Percentiles rank a stretch among this genome's conserved stretches.
Evolutionary conservation across 2,113 vertebrate species (phyloP).

Genomic region (Nothobranchius furzeri): DNA sequence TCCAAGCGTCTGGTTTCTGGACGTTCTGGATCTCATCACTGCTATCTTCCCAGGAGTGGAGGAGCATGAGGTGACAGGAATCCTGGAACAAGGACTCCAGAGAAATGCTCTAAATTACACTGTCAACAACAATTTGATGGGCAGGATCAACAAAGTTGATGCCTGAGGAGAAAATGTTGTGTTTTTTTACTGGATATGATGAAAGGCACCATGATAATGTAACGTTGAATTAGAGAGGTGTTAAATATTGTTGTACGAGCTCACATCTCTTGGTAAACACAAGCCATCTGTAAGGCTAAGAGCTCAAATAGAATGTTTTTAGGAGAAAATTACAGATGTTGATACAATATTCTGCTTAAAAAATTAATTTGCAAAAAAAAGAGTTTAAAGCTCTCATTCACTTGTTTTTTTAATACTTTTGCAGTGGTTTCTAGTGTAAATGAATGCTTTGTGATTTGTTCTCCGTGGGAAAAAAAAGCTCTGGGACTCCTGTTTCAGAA

Average conservation of each 20-base stretch:
- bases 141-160: neutral
- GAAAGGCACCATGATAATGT: neutral
- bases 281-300: neutral
- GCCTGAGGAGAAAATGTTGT: neutral
- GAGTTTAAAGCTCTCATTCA: no score
- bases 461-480: no score
- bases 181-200: neutral
- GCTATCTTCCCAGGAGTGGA: conserved; percentile 16
- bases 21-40: conserved; percentile 39
- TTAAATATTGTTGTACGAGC: neutral
- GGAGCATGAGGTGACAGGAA: conserved; percentile 25
- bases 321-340: neutral
- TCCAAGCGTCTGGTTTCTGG: conserved; percentile 56
- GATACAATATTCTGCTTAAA: neutral
- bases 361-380: neutral
- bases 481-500: no score
- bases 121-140: conserved; percentile 1
- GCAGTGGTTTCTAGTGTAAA: no score
- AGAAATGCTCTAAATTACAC: conserved; percentile 1
- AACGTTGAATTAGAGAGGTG: neutral
- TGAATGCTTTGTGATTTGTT: no score
- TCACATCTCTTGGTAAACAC: neutral
- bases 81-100: conserved; percentile 12
- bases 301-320: neutral
- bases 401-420: no score